Percentiles rank a stretch among this genome's conserved stretches.
These are phyloP conservation scores for Sarcophaga caerulescens DNA, from an alignment of 2,888 invertebrate genomes.

Conservation along the genomic window DNA sequence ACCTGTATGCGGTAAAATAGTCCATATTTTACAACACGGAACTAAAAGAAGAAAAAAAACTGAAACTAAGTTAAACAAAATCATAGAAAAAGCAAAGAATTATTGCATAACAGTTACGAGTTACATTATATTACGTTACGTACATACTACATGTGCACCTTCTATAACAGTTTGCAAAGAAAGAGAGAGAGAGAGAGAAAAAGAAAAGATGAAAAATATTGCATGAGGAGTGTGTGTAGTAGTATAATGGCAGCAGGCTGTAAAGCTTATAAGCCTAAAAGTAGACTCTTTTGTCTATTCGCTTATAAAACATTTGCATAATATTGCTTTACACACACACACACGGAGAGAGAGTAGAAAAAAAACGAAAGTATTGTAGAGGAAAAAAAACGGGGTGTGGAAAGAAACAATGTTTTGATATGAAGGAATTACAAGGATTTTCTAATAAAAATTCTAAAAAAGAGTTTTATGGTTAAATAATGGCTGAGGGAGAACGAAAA, in stretches of 20 bases:
- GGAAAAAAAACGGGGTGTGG: background rate
- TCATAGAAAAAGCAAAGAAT: too few species aligned
- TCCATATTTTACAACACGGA: too few species aligned
- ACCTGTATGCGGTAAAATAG: too few species aligned
- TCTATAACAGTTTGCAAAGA: background rate
- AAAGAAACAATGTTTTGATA: background rate
- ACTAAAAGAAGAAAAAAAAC: too few species aligned
- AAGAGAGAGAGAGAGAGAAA: background rate
- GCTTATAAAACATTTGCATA: slow-evolving; percentile 53
- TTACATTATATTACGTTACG: too few species aligned
- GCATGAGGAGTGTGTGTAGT: background rate
- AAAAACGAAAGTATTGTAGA: background rate
- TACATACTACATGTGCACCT: too few species aligned
- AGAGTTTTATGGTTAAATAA: slow-evolving; percentile 30
- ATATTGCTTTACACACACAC: background rate
- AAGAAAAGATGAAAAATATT: background rate
- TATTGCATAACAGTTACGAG: too few species aligned
- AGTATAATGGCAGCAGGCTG: background rate
- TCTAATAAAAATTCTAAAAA: slow-evolving; percentile 5
- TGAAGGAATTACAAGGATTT: slow-evolving; percentile 30
- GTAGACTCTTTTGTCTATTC: slow-evolving; percentile 25
- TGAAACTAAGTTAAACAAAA: too few species aligned
- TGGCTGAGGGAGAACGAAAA: background rate
- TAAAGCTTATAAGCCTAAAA: slow-evolving; percentile 40
- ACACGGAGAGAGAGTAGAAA: background rate